Conservation (phyloP, 2,797 vertebrate genomes). For the Catamblyrhynchus diadema region DNA sequence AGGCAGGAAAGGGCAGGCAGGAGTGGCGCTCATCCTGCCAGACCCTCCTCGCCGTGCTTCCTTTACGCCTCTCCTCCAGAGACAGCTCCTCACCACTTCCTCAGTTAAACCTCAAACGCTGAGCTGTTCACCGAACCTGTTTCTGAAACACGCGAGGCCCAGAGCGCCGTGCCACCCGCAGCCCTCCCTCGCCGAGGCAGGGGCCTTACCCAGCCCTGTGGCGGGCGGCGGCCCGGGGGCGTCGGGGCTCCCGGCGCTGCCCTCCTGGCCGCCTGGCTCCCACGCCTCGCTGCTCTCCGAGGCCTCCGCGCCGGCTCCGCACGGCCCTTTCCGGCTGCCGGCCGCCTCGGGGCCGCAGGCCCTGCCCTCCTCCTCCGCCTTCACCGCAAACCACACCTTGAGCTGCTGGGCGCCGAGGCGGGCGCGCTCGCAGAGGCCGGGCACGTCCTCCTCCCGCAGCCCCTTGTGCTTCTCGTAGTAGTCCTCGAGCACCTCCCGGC, state of each 20-base stretch:
- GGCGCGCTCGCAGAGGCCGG: slow-evolving; percentile 80
- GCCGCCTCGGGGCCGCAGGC: slow-evolving; percentile 13
- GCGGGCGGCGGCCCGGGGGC: slow-evolving; percentile 24
- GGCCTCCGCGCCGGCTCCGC: slow-evolving; percentile 49
- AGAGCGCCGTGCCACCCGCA: rapidly evolving
- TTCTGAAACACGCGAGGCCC: background rate
- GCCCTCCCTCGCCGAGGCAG: background rate
- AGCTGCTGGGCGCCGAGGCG: slow-evolving; percentile 85
- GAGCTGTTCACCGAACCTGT: background rate
- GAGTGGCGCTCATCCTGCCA: rapidly evolving
- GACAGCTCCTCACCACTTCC: background rate
- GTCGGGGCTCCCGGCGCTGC: slow-evolving; percentile 29
- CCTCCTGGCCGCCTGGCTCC: slow-evolving; percentile 62
- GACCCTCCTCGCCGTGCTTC: background rate
- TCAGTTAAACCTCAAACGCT: background rate
- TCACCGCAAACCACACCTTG: slow-evolving; percentile 86
- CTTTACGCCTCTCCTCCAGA: background rate
- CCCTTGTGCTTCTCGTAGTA: slow-evolving; percentile 79
- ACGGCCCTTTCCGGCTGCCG: background rate
- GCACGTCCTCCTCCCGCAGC: slow-evolving; percentile 83
- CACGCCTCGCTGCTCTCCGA: slow-evolving; percentile 67
- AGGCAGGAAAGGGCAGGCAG: background rate
- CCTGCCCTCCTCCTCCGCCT: slow-evolving; percentile 69
- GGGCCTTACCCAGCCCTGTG: slow-evolving; percentile 70
- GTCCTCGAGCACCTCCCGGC: slow-evolving; percentile 78